Evolutionary conservation across 64 coral and sea anemone genomes (phyloP), one percentile per base, ranked within the genome.

Genomic region (Platygyra sinensis): DNA sequence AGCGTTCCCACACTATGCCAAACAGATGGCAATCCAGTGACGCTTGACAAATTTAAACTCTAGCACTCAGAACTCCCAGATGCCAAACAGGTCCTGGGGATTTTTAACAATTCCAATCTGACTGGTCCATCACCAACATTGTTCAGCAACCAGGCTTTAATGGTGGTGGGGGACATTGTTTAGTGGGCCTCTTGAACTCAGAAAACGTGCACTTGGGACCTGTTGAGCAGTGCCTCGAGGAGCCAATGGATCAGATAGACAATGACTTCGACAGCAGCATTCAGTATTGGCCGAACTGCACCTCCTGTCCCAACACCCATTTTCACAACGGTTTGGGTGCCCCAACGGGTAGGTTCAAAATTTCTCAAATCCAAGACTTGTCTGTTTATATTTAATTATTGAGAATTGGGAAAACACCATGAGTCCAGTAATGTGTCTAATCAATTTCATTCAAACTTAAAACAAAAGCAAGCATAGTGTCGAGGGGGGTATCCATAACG

Each of bases 101-200:
- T n/a, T 50, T 85, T 85, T 11, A 85, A 88, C 27, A 88, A 8
- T 11, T 88, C 72, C 10, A 62, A 60, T 76, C 72, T 76, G 20
- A 18, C 89, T 42, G 80, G 72, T 5, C 89, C 93, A 5, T 90
- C 89, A 2, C 87, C 87, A 0, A 94, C 93, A 2, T 42, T 94
- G 8, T 87, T 78, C 31, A 95, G 89, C 0, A 95, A 91, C 38
- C 74, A 86, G 54, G 93, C 93, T 24, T 42, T 91, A 20, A 86
- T 86, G 72, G 89, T 51, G 19, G 89, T 95, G 2, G 78, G 90
- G 33, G 75, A 89, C 59, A 91, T n/a, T 90, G 93, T 95, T 95
- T 59, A 87, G 60, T 25, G 78, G 64, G 13, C 83, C 93, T 13
- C 60, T 95, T 5, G 89, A n/a, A 85, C 25, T 59, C 71, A 3